Percentiles rank a stretch among this genome's conserved stretches.
Conservation (phyloP, 2,797 vertebrate species). For the Neosilurus hyrtlii region DNA sequence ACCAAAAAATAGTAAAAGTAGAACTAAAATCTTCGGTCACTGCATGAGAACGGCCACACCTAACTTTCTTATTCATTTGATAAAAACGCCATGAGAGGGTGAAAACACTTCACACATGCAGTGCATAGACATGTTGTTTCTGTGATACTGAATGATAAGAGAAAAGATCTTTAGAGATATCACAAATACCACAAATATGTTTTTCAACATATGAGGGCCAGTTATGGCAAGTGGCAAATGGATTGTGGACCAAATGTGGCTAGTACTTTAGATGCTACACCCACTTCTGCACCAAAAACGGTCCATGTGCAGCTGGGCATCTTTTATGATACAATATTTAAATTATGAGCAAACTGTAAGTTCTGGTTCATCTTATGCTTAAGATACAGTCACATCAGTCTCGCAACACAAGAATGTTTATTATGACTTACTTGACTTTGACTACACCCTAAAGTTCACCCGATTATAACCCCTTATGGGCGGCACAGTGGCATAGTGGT, state of each 20-base stretch:
- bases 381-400: not conserved
- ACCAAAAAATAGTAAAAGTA: not conserved
- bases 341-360: not conserved
- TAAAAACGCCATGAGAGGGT: not conserved
- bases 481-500: no score
- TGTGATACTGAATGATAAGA: no score
- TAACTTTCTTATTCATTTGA: not conserved
- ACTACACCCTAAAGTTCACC: no score
- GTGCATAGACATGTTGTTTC: no score
- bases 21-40: not conserved
- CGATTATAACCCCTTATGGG: no score
- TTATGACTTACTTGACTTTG: not conserved
- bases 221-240: not conserved
- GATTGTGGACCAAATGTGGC: no score
- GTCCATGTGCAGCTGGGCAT: not conserved
- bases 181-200: no score
- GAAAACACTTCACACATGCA: no score
- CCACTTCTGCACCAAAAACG: not conserved
- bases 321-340: not conserved
- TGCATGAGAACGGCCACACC: not conserved
- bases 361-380: not conserved
- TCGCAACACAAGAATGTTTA: not conserved
- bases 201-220: not conserved
- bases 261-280: not conserved
- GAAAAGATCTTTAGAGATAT: no score